A percentile compares a stretch with the other conserved stretches of the same genome.
Evolutionary conservation across 2,797 vertebrate species (phyloP).

Genomic region (Phalanger gymnotis): DNA sequence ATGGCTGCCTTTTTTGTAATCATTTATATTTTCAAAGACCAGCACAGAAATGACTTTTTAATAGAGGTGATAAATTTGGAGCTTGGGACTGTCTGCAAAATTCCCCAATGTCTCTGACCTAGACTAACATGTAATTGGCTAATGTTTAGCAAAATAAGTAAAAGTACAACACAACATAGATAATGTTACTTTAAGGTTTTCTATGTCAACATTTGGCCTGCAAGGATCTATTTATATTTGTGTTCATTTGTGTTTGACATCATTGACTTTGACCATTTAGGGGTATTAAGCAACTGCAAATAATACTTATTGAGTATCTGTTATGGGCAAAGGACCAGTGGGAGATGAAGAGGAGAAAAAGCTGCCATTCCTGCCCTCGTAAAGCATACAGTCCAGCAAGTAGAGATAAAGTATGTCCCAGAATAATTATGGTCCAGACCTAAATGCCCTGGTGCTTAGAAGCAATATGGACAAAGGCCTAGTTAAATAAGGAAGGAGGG

Average conservation of each 20-base stretch:
- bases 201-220: not conserved
- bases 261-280: not conserved
- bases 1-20: not conserved
- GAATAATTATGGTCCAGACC: not conserved
- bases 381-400: not conserved
- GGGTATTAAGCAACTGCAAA: not conserved
- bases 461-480: not conserved
- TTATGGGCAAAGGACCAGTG: not conserved
- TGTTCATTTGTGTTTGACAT: not conserved
- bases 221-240: not conserved
- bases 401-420: not conserved
- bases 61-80: not conserved
- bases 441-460: not conserved
- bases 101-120: no score
- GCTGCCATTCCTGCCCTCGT: accelerated
- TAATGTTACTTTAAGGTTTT: not conserved
- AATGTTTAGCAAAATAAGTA: not conserved
- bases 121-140: not conserved
- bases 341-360: not conserved
- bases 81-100: not conserved
- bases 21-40: not conserved
- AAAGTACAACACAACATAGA: not conserved
- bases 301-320: not conserved
- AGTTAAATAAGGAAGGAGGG: not conserved
- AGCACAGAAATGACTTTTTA: not conserved